Evolutionary conservation across 1,140 invertebrate species (phyloP).

Genomic region (Drosophila santomea): DNA sequence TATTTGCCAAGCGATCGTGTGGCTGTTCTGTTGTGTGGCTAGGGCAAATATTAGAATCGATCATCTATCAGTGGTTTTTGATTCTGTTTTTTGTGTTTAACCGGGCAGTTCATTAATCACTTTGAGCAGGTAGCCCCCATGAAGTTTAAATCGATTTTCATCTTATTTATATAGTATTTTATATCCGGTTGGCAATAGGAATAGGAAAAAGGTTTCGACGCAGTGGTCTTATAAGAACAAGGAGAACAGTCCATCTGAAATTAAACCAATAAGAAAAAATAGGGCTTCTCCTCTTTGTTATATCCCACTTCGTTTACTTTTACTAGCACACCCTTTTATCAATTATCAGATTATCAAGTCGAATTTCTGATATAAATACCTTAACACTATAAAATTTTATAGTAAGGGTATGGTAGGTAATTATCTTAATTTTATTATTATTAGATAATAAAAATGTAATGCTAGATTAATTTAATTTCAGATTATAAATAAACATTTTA

Average conservation of each 20-base stretch:
- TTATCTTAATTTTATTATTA: not conserved
- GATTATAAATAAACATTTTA: no score
- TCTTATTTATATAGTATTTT: conserved; percentile 32
- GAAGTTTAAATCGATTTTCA: conserved; percentile 19
- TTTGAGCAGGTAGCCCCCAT: conserved; percentile 33
- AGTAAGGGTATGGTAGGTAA: conserved; percentile 13
- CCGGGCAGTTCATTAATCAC: conserved; percentile 41
- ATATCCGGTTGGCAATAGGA: conserved; percentile 47
- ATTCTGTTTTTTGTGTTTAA: conserved; percentile 11
- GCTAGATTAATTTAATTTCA: no score
- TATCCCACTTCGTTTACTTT: not conserved
- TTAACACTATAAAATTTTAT: not conserved
- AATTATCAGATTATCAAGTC: not conserved
- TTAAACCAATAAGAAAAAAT: conserved; percentile 29
- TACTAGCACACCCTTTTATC: not conserved
- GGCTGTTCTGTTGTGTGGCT: conserved; percentile 25
- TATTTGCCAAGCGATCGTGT: conserved; percentile 43
- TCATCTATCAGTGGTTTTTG: conserved; percentile 37
- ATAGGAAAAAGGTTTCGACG: conserved; percentile 3
- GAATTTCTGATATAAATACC: not conserved
- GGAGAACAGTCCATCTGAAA: not conserved
- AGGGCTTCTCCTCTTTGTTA: not conserved
- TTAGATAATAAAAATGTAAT: no score
- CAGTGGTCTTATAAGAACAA: conserved; percentile 3
- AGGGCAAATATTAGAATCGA: conserved; percentile 45